Percentiles rank a stretch among this genome's conserved stretches.
Conservation (phyloP, 2,113 vertebrate species). For the Sakesphorus luctuosus region DNA sequence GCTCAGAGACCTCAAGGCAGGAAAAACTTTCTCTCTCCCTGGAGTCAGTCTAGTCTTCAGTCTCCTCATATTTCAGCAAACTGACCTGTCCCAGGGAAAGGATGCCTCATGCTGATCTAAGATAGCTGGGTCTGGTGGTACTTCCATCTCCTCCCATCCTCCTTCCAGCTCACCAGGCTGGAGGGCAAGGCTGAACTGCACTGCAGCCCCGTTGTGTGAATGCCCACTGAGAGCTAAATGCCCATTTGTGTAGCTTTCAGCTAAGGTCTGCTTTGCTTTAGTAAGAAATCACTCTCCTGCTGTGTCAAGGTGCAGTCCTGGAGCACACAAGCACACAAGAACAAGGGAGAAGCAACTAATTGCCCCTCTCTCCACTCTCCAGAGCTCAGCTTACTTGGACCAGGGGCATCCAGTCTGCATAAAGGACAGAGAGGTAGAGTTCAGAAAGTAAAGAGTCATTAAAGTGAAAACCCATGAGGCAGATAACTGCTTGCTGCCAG, state of each 20-base stretch:
- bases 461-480: conserved; percentile 49
- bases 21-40: not conserved
- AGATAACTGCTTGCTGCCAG: conserved; percentile 68
- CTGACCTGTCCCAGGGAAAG: not conserved
- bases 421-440: not conserved
- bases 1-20: not conserved
- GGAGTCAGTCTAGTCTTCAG: not conserved
- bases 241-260: not conserved
- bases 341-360: not conserved
- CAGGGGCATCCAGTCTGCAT: not conserved
- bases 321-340: not conserved
- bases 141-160: not conserved
- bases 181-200: not conserved
- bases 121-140: not conserved
- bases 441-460: conserved; percentile 35
- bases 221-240: not conserved
- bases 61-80: not conserved
- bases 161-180: not conserved
- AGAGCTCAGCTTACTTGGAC: not conserved
- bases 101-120: not conserved
- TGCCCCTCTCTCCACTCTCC: not conserved
- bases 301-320: not conserved
- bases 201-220: not conserved
- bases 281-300: not conserved
- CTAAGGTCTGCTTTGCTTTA: not conserved